Evolutionary conservation across 2,113 vertebrate species (phyloP).

Genomic region (human): GRCh38 chr5:113258501-113259000

Average conservation of each 20-base stretch:
- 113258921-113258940: slow-evolving; percentile 3
- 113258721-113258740: not conserved
- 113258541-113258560: too few relatives aligned
- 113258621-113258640: too few relatives aligned
- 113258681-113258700: not conserved
- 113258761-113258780: not conserved
- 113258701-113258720: not conserved
- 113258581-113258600: too few relatives aligned
- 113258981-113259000: slow-evolving; percentile 49
- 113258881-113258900: slow-evolving; percentile 72
- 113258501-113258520: too few relatives aligned
- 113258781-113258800: slow-evolving; percentile 52
- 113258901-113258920: slow-evolving; percentile 69
- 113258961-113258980: slow-evolving; percentile 56
- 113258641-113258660: too few relatives aligned
- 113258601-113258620: too few relatives aligned
- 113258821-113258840: slow-evolving; percentile 34
- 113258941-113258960: slow-evolving; percentile 26
- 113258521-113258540: too few relatives aligned
- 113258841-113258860: slow-evolving; percentile 50
- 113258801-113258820: slow-evolving; percentile 60
- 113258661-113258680: too few relatives aligned
- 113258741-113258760: not conserved
- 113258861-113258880: slow-evolving; percentile 66
- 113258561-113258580: too few relatives aligned